Evolutionary conservation across 2,888 invertebrate species (phyloP), one percentile per base, ranked within the genome.

Genomic region (Arenicola marina): DNA sequence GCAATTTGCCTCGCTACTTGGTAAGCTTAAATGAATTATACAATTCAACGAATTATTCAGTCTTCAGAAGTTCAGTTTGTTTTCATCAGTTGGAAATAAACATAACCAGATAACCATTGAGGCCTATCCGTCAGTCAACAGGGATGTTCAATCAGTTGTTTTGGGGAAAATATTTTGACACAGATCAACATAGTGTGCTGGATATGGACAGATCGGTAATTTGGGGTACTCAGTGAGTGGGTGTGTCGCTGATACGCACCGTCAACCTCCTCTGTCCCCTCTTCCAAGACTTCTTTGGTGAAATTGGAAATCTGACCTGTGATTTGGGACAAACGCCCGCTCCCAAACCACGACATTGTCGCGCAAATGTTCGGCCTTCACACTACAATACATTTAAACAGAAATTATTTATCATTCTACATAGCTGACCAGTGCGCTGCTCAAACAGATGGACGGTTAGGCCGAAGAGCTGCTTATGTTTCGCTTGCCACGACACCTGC

Each of bases 251-350:
- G 11, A 18, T 48, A 11, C 48, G 7, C 81, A 87, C 88, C 88
- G 79, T 85, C 86, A 78, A 87, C 87, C 76, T 89, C 89, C 64
- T 85, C 87, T 76, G 87, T 86, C 68, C 86, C 87, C 75, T 93
- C 93, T 70, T 91, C 89, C 79, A 95, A 87, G 74, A 94, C 93
- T 85, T 93, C 93, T 82, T 91, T 91, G 63, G 94, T 93, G 77
- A 94, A 90, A 85, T 88, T 93, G 32, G 82, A 80, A 76, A 95
- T 88, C 86, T 95, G 94, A 72, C 93, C 94, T 83, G 92, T 93
- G 71, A 95, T 73, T 46, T 84, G 83, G n/a, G 84, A 83, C 59
- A 86, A 74, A n/a, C n/a, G n/a, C 66, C 86, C 84, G 72, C 84
- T 85, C 18, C 85, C 85, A 64, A 86, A 77, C 86, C 86, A 86